phyloP scores from a whole-genome alignment of 2,888 invertebrate genomes.

The Drosophila kambysellisi region DNA sequence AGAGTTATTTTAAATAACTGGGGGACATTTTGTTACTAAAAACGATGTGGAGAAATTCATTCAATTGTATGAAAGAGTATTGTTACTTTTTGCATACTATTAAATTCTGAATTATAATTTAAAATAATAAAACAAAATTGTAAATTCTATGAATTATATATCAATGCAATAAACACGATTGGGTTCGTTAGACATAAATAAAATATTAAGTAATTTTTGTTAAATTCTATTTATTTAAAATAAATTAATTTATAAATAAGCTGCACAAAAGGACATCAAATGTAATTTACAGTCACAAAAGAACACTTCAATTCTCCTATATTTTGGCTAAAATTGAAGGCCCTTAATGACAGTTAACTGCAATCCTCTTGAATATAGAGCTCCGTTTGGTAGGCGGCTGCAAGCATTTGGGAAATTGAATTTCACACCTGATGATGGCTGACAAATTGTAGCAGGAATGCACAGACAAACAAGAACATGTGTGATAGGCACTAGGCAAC shows the following conservation, averaged over 20 bases:
- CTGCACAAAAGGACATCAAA: neutral
- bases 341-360: constrained; percentile 8
- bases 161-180: neutral
- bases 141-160: neutral
- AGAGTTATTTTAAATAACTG: constrained; percentile 14
- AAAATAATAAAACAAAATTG: neutral
- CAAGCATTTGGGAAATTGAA: constrained; percentile 83
- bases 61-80: neutral
- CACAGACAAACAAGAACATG: constrained; percentile 11
- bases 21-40: neutral
- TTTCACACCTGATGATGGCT: constrained; percentile 81
- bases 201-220: neutral
- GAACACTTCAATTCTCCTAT: neutral
- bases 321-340: neutral
- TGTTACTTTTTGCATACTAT: neutral
- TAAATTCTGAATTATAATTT: neutral
- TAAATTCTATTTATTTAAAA: neutral
- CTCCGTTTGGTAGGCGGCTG: constrained; percentile 81
- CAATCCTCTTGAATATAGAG: constrained; percentile 1
- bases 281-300: neutral
- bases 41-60: constrained; percentile 5
- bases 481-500: constrained; percentile 9
- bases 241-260: neutral
- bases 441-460: constrained; percentile 29
- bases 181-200: neutral